Conservation (phyloP, 2,797 vertebrate genomes). For the Thaleichthys pacificus region DNA sequence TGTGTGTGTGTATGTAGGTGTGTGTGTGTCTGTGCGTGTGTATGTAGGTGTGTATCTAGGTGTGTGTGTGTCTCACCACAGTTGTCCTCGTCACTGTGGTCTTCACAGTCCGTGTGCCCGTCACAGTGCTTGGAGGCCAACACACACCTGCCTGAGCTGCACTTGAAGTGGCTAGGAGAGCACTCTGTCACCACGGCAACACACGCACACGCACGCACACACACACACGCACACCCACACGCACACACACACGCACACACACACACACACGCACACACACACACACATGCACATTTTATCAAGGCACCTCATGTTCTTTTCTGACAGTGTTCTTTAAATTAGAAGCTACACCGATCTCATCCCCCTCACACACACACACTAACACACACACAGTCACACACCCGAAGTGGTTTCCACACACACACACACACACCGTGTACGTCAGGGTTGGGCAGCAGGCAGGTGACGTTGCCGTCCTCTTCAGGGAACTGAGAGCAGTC, state of each 20-base stretch:
- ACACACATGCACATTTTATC: neutral
- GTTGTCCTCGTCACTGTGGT: constrained; percentile 90
- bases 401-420: neutral
- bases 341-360: too few species aligned
- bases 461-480: constrained; percentile 81
- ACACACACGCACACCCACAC: neutral
- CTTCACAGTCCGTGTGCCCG: constrained; percentile 90
- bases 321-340: too few species aligned
- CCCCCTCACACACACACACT: neutral
- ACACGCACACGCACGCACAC: constrained; percentile 5
- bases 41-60: neutral
- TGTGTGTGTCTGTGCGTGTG: too few species aligned
- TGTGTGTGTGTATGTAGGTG: neutral
- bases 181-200: constrained; percentile 80
- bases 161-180: constrained; percentile 95
- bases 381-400: neutral
- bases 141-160: constrained; percentile 87
- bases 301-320: neutral
- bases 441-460: constrained; percentile 84
- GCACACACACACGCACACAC: neutral
- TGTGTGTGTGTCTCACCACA: constrained; percentile 78
- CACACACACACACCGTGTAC: constrained; percentile 78
- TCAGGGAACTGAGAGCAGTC: constrained; percentile 91
- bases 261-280: constrained; percentile 6
- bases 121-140: constrained; percentile 89